Percentiles rank a stretch among this genome's conserved stretches.
Evolutionary conservation across 2,797 vertebrate genomes (phyloP).

Genomic region (Aldrovandia affinis): DNA sequence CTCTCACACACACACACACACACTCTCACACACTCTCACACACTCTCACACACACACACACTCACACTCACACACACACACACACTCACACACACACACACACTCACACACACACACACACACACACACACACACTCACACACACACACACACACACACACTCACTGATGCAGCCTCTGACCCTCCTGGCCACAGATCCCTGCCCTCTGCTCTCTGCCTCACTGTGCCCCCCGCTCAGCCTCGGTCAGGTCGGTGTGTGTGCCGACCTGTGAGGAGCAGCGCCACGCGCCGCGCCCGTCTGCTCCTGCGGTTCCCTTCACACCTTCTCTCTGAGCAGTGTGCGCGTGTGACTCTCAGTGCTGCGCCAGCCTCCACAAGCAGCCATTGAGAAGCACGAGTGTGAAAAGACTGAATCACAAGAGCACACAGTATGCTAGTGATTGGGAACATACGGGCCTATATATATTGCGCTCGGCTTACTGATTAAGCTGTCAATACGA

Average conservation of each 20-base stretch:
- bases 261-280: background rate
- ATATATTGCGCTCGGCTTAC: background rate
- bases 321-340: background rate
- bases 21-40: no score
- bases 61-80: background rate
- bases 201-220: background rate
- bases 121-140: background rate
- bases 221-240: background rate
- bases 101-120: background rate
- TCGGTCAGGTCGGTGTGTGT: background rate
- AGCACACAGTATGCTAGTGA: background rate
- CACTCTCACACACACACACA: no score
- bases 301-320: background rate
- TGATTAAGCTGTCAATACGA: background rate
- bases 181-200: background rate
- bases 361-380: background rate
- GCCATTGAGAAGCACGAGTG: background rate
- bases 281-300: background rate
- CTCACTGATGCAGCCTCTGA: background rate
- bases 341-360: background rate
- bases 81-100: background rate
- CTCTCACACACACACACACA: no score
- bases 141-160: background rate
- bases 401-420: background rate
- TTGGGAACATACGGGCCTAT: background rate